These are phyloP conservation scores for Monopis laevigella DNA, from an alignment of 2,888 invertebrate genomes.

Conservation along the genomic window DNA sequence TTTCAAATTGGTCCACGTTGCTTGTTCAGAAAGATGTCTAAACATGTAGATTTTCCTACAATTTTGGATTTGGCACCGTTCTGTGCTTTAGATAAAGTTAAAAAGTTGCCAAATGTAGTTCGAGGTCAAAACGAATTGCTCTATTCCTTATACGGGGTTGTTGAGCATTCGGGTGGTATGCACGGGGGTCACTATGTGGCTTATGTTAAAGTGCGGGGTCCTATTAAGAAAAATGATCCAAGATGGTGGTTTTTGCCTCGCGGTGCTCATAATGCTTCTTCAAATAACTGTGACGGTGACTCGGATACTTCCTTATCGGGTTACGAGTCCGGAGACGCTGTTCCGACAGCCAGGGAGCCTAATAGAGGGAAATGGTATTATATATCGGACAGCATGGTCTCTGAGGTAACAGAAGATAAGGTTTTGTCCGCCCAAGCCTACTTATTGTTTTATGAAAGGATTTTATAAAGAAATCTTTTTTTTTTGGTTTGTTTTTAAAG, in stretches of 20 bases:
- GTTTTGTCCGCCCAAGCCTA: constrained; percentile 93
- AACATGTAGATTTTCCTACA: constrained; percentile 87
- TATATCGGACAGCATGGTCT: constrained; percentile 90
- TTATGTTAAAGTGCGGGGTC: constrained; percentile 87
- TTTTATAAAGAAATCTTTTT: constrained; percentile 65
- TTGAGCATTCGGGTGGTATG: constrained; percentile 93
- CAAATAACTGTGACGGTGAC: constrained; percentile 51
- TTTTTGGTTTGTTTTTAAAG: neutral
- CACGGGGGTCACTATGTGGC: constrained; percentile 90
- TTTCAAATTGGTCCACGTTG: constrained; percentile 84
- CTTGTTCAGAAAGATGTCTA: constrained; percentile 84
- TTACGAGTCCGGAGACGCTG: constrained; percentile 62
- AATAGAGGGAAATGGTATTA: constrained; percentile 91
- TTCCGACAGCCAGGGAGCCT: constrained; percentile 33
- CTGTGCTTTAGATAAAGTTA: constrained; percentile 76
- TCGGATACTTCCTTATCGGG: constrained; percentile 66
- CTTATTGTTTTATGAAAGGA: constrained; percentile 94
- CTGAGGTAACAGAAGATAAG: constrained; percentile 79
- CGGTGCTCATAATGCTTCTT: constrained; percentile 48
- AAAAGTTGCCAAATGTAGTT: constrained; percentile 68
- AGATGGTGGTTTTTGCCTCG: constrained; percentile 79
- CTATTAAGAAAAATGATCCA: constrained; percentile 69
- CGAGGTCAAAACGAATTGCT: constrained; percentile 74
- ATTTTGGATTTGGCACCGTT: constrained; percentile 90
- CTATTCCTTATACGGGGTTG: constrained; percentile 94